Evolutionary conservation across 2,888 invertebrate genomes (phyloP), one percentile per base, ranked within the genome.

Genomic region (Protonemura montana): DNA sequence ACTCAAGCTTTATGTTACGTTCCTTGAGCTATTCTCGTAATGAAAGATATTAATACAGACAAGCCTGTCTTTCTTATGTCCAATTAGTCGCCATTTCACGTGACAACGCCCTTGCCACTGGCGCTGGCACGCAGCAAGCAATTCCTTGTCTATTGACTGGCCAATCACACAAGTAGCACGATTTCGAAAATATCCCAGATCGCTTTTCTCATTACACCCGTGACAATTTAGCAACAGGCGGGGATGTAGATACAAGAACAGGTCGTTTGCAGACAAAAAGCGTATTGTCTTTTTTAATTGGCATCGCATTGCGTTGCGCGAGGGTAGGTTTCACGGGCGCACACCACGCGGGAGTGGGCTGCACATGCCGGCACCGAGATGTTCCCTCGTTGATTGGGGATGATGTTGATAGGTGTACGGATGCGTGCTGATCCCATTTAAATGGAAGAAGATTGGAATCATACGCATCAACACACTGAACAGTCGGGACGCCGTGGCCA

Each of bases 391-490:
- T 84, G 84, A 84, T 84, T 59, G 84, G 84, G 84, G 84, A 84
- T 84, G 84, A 84, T 84, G 84, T 84, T 84, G 84, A 84, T 84
- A 84, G 84, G 84, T 84, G 84, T 28, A 86, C 76, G 87, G 87
- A 86, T 83, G 87, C 87, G 86, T 87, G 86, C 76, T 87, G 87
- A 86, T 86, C 85, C 86, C 86, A 86, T 86, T 87, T 85, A 80
- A 85, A 86, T 84, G 86, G 85, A 80, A 87, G 87, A 85, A 87
- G 86, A 87, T 87, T 87, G 87, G 85, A 84, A 86, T 86, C 87
- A 86, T 77, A 85, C 85, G 87, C 84, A 86, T 86, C 87, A 87
- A 80, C 86, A 87, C 80, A 76, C 86, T n/a, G 26, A 25, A 80
- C 85, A 42, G 42, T 26, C 30, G 78, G 29, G 84, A 30, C 25